Percentiles rank a stretch among this genome's conserved stretches.
These are phyloP conservation scores for Tachypleus tridentatus DNA, from an alignment of 1,140 invertebrate species.

Conservation along the genomic window DNA sequence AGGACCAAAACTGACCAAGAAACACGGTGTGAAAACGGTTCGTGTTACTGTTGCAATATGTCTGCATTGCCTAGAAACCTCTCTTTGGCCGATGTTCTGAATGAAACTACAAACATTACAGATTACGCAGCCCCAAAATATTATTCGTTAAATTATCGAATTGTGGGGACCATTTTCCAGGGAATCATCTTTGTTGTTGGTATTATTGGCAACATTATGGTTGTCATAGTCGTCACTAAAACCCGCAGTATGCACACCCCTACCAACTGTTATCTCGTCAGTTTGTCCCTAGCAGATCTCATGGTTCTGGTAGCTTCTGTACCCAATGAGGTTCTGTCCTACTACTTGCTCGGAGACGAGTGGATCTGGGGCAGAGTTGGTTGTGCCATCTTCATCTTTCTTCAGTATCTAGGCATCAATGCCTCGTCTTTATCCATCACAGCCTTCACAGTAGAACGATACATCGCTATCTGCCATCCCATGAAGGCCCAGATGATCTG, in stretches of 20 bases:
- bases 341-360: slow-evolving; percentile 43
- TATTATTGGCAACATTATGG: slow-evolving; percentile 43
- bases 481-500: slow-evolving; percentile 45
- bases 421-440: slow-evolving; percentile 50
- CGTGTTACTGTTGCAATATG: too few relatives aligned
- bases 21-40: too few relatives aligned
- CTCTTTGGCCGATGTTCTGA: too few relatives aligned
- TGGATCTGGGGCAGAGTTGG: slow-evolving; percentile 47
- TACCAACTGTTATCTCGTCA: slow-evolving; percentile 50
- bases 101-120: too few relatives aligned
- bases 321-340: slow-evolving; percentile 45
- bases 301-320: slow-evolving; percentile 44
- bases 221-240: slow-evolving; percentile 39
- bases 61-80: too few relatives aligned
- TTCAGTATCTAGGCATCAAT: slow-evolving; percentile 55
- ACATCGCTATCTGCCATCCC: slow-evolving; percentile 48
- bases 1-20: too few relatives aligned
- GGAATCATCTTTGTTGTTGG: slow-evolving; percentile 43
- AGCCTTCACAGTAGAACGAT: slow-evolving; percentile 51
- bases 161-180: slow-evolving; percentile 46
- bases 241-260: slow-evolving; percentile 44
- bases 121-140: too few relatives aligned
- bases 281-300: slow-evolving; percentile 47
- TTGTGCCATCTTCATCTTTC: slow-evolving; percentile 49
- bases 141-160: slow-evolving; percentile 38